These are phyloP conservation scores for Acanthornis magna DNA, from an alignment of 2,797 vertebrate genomes.

Conservation along the genomic window DNA sequence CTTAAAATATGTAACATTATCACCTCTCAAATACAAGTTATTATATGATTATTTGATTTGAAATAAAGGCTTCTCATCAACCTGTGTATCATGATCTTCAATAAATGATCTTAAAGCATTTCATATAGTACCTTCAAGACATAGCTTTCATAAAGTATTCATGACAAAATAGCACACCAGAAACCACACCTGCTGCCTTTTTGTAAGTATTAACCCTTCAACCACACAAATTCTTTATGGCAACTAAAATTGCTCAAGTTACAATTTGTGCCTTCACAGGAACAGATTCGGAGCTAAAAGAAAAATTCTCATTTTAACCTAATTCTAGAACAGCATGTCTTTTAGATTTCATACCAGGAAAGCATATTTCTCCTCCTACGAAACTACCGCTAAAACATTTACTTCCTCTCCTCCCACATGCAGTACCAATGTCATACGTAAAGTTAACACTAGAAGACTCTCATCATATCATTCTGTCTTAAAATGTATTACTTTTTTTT, in stretches of 20 bases:
- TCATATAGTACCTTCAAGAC: neutral
- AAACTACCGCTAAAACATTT: constrained; percentile 33
- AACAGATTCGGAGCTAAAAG: constrained; percentile 8
- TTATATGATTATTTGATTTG: neutral
- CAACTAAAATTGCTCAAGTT: neutral
- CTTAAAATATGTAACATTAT: neutral
- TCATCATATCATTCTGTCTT: neutral
- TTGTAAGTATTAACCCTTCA: neutral
- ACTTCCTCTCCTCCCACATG: constrained; percentile 42
- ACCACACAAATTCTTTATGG: neutral
- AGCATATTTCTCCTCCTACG: constrained; percentile 50
- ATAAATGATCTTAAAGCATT: neutral
- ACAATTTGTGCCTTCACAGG: neutral
- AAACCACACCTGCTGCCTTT: neutral
- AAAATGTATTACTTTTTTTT: neutral
- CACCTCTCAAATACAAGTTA: neutral
- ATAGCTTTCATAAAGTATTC: neutral
- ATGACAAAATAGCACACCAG: neutral
- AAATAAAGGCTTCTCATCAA: neutral
- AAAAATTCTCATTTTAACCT: constrained; percentile 27
- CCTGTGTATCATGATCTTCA: neutral
- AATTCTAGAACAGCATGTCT: constrained; percentile 36
- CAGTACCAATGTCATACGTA: constrained; percentile 27
- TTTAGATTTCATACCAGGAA: constrained; percentile 14
- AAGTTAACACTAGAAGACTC: constrained; percentile 32